Evolutionary conservation across 2,113 vertebrate genomes (phyloP), one percentile per base, ranked within the genome.

Genomic region (Triplophysa rosa): DNA sequence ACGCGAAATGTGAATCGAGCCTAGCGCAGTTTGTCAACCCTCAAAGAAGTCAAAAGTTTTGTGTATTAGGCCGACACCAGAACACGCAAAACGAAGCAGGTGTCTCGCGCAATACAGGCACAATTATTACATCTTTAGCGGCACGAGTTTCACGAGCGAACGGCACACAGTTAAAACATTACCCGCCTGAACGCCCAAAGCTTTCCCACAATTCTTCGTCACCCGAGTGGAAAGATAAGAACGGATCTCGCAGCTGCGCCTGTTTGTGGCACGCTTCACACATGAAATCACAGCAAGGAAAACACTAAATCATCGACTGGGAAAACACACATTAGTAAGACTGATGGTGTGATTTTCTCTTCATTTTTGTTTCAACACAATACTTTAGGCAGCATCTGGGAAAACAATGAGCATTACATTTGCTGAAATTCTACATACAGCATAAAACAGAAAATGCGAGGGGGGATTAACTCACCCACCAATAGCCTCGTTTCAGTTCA

Each of bases 311-410:
- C 61, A 61, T 77, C 71, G 59, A 52, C 59, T 70, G 72, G 72
- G 66, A 67, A 80, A 80, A 80, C 79, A 77, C 6, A 59, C 62
- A 78, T 73, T 78, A 84, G 54, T 1, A 26, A 80, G 54, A 63
- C 64, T 17, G 6, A 65, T 69, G 72, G 61, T 33, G 61, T 65
- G 73, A 65, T 13, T 42, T 74, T 67, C 23, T 56, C 12, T 29
- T 63, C 1, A 14, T 42, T 70, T 40, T 23, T 16, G 49, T 24
- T 37, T 42, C 17, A 29, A 42, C n/a, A 13, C 12, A 29, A 59
- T n/a, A 67, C 63, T 67, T 61, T 59, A 11, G 16, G 19, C 4
- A 71, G 52, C 68, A 71, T 71, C 68, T 56, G 26, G 52, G 21
- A 21, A 21, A 37, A 71, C 29, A 58, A 37, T 6, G 0, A 1